Evolutionary conservation across 2,113 vertebrate species (phyloP).

Genomic region (Nymphicus hollandicus): DNA sequence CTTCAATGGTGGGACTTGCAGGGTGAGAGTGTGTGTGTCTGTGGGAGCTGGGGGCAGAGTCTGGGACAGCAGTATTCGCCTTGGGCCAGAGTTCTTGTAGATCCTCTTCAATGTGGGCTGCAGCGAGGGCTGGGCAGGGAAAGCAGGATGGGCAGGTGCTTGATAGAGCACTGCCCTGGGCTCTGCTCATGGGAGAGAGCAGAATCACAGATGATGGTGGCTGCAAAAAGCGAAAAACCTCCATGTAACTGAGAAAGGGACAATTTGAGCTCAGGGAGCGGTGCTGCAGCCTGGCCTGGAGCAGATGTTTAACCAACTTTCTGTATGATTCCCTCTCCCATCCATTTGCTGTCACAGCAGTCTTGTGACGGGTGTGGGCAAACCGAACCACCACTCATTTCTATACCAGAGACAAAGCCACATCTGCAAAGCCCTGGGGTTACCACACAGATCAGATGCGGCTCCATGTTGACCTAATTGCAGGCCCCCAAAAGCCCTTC

Average conservation of each 20-base stretch:
- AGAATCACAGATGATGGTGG: background rate
- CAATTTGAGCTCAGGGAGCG: background rate
- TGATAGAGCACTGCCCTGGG: background rate
- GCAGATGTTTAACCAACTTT: background rate
- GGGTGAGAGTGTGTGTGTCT: background rate
- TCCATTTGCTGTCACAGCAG: background rate
- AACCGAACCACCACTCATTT: background rate
- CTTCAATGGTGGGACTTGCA: background rate
- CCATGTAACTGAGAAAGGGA: background rate
- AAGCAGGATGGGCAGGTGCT: background rate
- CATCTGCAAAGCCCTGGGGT: background rate
- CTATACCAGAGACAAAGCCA: background rate
- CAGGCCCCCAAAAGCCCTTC: background rate
- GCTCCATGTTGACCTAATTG: background rate
- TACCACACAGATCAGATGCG: constrained; percentile 20
- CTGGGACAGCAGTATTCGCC: background rate
- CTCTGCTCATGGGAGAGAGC: background rate
- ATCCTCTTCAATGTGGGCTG: background rate
- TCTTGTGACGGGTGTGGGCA: background rate
- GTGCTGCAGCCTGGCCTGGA: background rate
- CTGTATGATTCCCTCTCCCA: background rate
- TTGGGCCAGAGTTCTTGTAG: background rate
- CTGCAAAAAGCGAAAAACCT: background rate
- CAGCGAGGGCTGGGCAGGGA: background rate
- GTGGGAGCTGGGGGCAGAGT: background rate